Conservation (phyloP, 2,888 invertebrate species). For the Tenthredo scrophulariae region DNA sequence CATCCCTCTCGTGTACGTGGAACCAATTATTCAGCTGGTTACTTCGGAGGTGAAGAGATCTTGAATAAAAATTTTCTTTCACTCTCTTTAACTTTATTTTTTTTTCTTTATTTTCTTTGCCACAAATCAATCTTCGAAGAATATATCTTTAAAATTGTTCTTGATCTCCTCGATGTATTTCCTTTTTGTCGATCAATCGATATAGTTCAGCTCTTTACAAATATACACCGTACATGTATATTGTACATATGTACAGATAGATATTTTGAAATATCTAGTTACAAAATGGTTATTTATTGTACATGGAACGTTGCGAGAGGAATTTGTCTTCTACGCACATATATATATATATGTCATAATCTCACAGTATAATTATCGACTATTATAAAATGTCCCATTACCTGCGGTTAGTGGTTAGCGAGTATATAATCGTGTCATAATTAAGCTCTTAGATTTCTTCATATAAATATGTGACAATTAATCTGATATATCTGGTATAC, state of each 20-base stretch:
- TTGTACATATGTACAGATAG: background rate
- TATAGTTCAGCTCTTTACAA: background rate
- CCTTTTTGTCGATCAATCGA: background rate
- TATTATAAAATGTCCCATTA: constrained; percentile 1
- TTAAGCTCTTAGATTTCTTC: background rate
- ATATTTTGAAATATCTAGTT: background rate
- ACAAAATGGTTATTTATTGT: background rate
- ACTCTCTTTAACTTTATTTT: background rate
- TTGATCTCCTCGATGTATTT: background rate
- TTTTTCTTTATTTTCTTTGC: background rate
- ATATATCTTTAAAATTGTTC: background rate
- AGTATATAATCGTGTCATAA: background rate
- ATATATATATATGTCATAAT: background rate
- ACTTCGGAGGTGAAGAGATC: constrained; percentile 16
- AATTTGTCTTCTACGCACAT: background rate
- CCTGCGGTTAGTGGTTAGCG: background rate
- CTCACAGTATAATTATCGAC: background rate
- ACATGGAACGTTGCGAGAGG: background rate
- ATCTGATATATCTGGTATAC: background rate
- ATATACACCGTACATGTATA: background rate
- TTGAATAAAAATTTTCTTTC: constrained; percentile 16
- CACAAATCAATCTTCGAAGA: background rate
- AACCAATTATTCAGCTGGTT: constrained; percentile 48
- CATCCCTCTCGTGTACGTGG: constrained; percentile 44
- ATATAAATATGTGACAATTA: background rate